These are phyloP conservation scores for Vanacampus margaritifer DNA, from an alignment of 2,113 vertebrate species.

Conservation along the genomic window DNA sequence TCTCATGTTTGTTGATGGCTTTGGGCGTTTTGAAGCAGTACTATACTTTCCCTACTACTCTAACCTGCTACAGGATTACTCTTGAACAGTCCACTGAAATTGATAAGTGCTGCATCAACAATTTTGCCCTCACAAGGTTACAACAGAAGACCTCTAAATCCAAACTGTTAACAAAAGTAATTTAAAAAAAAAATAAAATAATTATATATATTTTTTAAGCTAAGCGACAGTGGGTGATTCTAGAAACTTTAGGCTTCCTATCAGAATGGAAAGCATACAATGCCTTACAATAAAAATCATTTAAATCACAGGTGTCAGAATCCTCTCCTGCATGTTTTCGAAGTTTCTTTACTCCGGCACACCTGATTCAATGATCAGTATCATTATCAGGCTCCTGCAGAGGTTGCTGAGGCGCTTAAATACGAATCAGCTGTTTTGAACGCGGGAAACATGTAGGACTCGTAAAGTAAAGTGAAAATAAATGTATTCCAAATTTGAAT, in stretches of 20 bases:
- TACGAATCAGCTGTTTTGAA: too few relatives aligned
- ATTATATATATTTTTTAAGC: too few relatives aligned
- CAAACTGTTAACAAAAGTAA: background rate
- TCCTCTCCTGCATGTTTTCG: too few relatives aligned
- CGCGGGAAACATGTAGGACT: too few relatives aligned
- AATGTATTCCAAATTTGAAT: too few relatives aligned
- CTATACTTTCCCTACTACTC: slow-evolving; percentile 27
- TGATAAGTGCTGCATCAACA: background rate
- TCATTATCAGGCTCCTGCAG: too few relatives aligned
- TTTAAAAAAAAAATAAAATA: too few relatives aligned
- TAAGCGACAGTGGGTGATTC: background rate
- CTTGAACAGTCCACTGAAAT: background rate
- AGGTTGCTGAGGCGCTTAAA: too few relatives aligned
- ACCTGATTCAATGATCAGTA: too few relatives aligned
- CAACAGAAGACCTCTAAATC: background rate
- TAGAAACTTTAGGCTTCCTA: background rate
- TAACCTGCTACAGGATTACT: background rate
- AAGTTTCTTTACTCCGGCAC: too few relatives aligned
- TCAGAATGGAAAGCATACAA: background rate
- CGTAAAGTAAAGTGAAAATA: too few relatives aligned
- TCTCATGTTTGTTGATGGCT: slow-evolving; percentile 59
- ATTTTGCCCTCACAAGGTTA: background rate
- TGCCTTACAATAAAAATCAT: background rate
- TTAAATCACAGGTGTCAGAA: too few relatives aligned
- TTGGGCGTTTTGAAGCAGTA: slow-evolving; percentile 45